A percentile compares a stretch with the other conserved stretches of the same genome.
Evolutionary conservation across 2,797 vertebrate species (phyloP).

Genomic region (Adelosebastes latens): DNA sequence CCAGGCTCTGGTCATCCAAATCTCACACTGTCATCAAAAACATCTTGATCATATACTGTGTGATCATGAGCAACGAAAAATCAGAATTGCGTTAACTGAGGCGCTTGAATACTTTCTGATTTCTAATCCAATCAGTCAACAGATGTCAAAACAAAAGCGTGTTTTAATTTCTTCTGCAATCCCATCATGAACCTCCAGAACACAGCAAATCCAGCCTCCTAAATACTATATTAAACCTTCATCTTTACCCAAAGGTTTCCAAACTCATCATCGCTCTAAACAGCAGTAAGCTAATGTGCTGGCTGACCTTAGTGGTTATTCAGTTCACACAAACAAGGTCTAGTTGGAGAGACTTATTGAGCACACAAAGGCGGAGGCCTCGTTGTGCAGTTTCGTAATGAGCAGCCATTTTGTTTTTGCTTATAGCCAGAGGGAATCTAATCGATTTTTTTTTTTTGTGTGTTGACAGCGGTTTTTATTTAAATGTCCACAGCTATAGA

Average conservation of each 20-base stretch:
- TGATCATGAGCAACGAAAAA: not conserved
- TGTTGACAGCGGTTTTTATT: conserved; percentile 74
- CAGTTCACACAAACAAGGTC: conserved; percentile 49
- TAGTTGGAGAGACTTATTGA: conserved; percentile 30
- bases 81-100: not conserved
- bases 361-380: conserved; percentile 33
- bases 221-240: not conserved
- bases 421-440: conserved; percentile 58
- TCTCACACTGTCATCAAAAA: not conserved
- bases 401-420: conserved; percentile 70
- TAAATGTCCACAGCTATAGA: conserved; percentile 60
- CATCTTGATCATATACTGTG: not conserved
- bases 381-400: conserved; percentile 48
- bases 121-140: not conserved
- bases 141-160: not conserved
- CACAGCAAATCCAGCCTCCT: not conserved
- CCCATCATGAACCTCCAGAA: not conserved
- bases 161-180: not conserved
- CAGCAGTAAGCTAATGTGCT: conserved; percentile 21
- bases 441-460: conserved; percentile 38
- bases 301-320: conserved; percentile 22
- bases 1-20: not conserved
- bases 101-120: not conserved
- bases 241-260: conserved; percentile 10
- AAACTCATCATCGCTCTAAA: not conserved